Evolutionary conservation across 2,888 invertebrate genomes (phyloP).

Genomic region (Synergus laeviventris): DNA sequence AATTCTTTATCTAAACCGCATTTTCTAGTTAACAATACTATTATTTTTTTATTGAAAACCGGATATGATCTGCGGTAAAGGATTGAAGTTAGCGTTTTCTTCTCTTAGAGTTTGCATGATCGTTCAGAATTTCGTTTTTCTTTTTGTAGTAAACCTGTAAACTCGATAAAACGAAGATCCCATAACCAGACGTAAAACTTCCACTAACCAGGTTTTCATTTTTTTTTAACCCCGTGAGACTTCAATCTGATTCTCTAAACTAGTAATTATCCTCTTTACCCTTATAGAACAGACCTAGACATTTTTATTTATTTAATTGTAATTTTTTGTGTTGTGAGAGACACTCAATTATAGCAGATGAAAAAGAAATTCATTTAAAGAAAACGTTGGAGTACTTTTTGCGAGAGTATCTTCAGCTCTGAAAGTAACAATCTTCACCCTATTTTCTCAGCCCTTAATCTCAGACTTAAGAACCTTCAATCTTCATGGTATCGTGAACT

Average conservation of each 20-base stretch:
- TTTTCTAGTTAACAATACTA: neutral
- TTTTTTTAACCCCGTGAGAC: neutral
- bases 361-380: neutral
- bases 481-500: conserved; percentile 54
- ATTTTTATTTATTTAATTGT: neutral
- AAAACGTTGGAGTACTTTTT: neutral
- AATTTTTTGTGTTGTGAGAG: neutral
- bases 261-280: neutral
- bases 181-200: conserved; percentile 34
- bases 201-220: neutral
- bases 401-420: neutral
- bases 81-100: neutral
- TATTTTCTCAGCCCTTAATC: conserved; percentile 32
- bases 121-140: neutral
- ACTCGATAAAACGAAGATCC: conserved; percentile 19
- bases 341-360: neutral
- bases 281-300: neutral
- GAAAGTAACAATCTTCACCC: conserved; percentile 14
- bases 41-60: conserved; percentile 1
- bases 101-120: conserved; percentile 10
- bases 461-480: conserved; percentile 45
- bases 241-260: conserved; percentile 23
- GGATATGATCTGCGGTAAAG: conserved; percentile 1
- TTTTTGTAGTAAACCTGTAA: conserved; percentile 12
- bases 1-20: neutral